Base-by-base conservation (phyloP, 2,888 invertebrate genomes). In the Drosophila borealis region DNA sequence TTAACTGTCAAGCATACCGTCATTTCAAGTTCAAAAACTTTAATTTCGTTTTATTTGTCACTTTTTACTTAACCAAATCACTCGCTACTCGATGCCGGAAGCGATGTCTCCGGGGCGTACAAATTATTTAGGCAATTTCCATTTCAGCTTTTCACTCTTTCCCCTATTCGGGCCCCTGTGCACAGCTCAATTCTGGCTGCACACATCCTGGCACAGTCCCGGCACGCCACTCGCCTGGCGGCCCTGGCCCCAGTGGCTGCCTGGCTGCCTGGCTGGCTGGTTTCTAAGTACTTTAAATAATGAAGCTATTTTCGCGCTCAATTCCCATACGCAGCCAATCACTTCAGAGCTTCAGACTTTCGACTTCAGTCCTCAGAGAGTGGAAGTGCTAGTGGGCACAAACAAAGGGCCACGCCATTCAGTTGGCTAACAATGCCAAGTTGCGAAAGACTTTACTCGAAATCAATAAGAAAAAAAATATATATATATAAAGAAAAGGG, bases 261-360 rank as follows among this genome's bases (percentile, higher is more conserved):
- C 8, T 8, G 25, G 25, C 25, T 8, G 25, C 6, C 25, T 25
- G 25, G 50, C 25, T 25, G 29, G 29, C 8, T 29, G 77, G 59
- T 62, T 56, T 66, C 78, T 88, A 78, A 74, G 74, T 76, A 88
- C 83, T 88, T 83, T 88, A 86, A 84, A 86, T 88, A 88, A 84
- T 84, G 83, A 84, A 84, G 83, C 87, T 75, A 80, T 83, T 83
- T 83, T 88, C 83, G 83, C 83, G 88, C 88, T 74, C 87, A 86
- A 83, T 84, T 84, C 83, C 83, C 83, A 84, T 71, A 83, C 75
- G 83, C 84, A 83, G 87, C 75, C 83, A 84, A 84, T 84, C 88
- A 84, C 83, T 88, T 86, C 70, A 74, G 78, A 64, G 51, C 57
- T 41, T 29, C 54, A 42, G 67, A 55, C 51, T 57, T 45, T 42